A percentile compares a stretch with the other conserved stretches of the same genome.
Evolutionary conservation across 2,113 vertebrate genomes (phyloP).

Genomic region (Nothobranchius furzeri): DNA sequence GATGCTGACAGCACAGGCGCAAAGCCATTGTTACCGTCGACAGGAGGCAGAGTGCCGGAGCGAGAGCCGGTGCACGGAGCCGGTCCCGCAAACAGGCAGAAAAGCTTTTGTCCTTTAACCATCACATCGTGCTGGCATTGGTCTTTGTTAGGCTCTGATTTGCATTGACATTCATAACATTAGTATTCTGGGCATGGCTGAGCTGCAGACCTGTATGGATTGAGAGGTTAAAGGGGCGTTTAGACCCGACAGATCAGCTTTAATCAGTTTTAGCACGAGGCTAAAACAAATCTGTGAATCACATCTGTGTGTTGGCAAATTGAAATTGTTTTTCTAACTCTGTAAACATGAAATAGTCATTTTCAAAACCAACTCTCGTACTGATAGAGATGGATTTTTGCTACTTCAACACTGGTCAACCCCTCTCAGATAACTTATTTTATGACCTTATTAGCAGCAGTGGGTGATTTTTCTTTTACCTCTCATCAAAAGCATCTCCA

Average conservation of each 20-base stretch:
- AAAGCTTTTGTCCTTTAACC: conserved; percentile 62
- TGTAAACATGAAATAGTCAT: background rate
- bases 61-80: conserved; percentile 15
- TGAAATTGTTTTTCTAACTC: conserved; percentile 1
- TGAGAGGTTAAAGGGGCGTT: conserved; percentile 70
- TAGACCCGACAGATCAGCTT: conserved; percentile 58
- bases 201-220: conserved; percentile 60
- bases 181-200: conserved; percentile 71
- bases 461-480: conserved; percentile 38
- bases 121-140: conserved; percentile 52
- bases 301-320: background rate
- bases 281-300: background rate
- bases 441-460: conserved; percentile 7
- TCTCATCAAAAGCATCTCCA: conserved; percentile 6
- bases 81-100: conserved; percentile 36
- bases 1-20: conserved; percentile 53
- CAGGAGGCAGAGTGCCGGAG: conserved; percentile 40
- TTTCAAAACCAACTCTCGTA: no score
- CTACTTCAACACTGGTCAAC: no score
- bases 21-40: conserved; percentile 63
- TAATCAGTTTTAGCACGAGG: conserved; percentile 10
- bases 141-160: conserved; percentile 69
- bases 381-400: no score
- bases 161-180: conserved; percentile 70
- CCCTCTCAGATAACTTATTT: no score